phyloP scores from a whole-genome alignment of 2,797 vertebrate genomes.

The Lithobates pipiens region DNA sequence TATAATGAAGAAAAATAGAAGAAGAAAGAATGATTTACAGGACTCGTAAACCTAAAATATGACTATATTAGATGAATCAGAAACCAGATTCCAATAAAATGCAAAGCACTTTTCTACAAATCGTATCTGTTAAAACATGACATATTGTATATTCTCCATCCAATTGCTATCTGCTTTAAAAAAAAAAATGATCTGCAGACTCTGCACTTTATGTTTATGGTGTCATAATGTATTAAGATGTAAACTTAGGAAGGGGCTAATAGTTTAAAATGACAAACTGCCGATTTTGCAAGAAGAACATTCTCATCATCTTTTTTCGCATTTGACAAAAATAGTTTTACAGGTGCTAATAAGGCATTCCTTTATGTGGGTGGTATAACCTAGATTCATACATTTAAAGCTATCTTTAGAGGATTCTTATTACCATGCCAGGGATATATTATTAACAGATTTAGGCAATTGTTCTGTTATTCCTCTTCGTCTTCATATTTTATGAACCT shows the following conservation, averaged over 20 bases:
- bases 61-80: background rate
- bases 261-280: background rate
- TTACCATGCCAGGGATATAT: background rate
- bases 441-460: slow-evolving; percentile 9
- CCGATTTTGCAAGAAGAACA: background rate
- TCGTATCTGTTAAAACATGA: no score
- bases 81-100: background rate
- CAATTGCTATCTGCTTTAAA: no score
- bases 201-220: background rate
- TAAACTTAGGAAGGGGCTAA: background rate
- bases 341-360: slow-evolving; percentile 28
- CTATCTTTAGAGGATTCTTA: slow-evolving; percentile 9
- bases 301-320: background rate
- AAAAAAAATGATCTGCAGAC: no score
- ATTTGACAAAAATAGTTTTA: slow-evolving; percentile 32
- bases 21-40: background rate
- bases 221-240: background rate
- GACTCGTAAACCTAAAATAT: background rate
- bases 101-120: background rate
- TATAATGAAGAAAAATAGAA: background rate
- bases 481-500: background rate
- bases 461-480: background rate
- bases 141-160: no score
- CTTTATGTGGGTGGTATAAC: slow-evolving; percentile 17
- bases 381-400: slow-evolving; percentile 26